These are phyloP conservation scores for Argynnis bischoffii DNA, from an alignment of 2,888 invertebrate species.

Conservation along the genomic window DNA sequence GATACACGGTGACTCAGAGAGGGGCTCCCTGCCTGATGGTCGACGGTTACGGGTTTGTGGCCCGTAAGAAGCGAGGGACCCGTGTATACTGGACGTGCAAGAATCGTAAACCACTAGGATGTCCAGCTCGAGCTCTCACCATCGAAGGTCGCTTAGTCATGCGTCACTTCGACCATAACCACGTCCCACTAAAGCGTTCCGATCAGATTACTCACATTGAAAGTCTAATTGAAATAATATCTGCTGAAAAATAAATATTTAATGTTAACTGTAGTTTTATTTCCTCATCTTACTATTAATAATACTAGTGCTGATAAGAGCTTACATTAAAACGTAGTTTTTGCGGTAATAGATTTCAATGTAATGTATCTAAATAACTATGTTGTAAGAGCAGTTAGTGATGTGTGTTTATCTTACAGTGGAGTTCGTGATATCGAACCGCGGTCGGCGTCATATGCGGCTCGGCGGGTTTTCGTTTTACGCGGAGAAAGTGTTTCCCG, in stretches of 20 bases:
- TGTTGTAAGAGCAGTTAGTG: slow-evolving; percentile 46
- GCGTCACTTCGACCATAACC: slow-evolving; percentile 57
- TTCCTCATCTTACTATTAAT: neutral
- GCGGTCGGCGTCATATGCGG: slow-evolving; percentile 77
- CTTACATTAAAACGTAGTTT: neutral
- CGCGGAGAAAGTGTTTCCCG: slow-evolving; percentile 79
- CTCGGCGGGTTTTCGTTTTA: slow-evolving; percentile 78
- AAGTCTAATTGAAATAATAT: slow-evolving; percentile 70
- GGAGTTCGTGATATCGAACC: slow-evolving; percentile 81
- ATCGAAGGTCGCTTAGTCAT: slow-evolving; percentile 59
- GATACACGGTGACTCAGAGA: slow-evolving; percentile 71
- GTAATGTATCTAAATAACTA: neutral
- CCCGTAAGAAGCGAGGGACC: slow-evolving; percentile 68
- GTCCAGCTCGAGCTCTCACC: slow-evolving; percentile 69
- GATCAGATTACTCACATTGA: slow-evolving; percentile 63
- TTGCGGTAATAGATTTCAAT: neutral
- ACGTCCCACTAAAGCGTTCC: slow-evolving; percentile 53
- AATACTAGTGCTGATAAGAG: neutral
- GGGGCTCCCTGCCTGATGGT: slow-evolving; percentile 72
- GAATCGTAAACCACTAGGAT: slow-evolving; percentile 56
- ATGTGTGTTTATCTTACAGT: slow-evolving; percentile 72
- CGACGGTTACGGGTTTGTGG: slow-evolving; percentile 66
- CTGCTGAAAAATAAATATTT: slow-evolving; percentile 39
- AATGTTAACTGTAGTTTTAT: slow-evolving; percentile 6
- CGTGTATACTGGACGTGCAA: slow-evolving; percentile 76